phyloP scores from a whole-genome alignment of 2,888 invertebrate genomes.

The Hyalella azteca region DNA sequence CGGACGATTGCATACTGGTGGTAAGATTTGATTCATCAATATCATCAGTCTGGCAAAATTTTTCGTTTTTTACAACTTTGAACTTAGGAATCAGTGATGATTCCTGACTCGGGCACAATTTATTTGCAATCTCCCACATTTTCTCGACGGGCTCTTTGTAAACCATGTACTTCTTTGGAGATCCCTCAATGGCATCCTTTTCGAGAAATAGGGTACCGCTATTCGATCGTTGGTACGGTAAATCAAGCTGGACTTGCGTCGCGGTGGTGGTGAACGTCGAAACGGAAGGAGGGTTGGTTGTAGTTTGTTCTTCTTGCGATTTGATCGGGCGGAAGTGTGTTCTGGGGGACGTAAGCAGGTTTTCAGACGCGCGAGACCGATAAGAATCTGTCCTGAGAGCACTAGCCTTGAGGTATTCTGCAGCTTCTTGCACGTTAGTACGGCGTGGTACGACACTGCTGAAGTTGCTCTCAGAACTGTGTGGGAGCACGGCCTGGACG shows the following conservation, averaged over 20 bases:
- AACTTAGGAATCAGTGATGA: slow-evolving; percentile 71
- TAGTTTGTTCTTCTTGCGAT: slow-evolving; percentile 62
- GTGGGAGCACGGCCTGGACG: slow-evolving; percentile 52
- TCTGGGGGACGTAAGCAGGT: slow-evolving; percentile 69
- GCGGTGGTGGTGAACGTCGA: slow-evolving; percentile 78
- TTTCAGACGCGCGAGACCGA: slow-evolving; percentile 38
- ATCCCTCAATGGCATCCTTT: slow-evolving; percentile 62
- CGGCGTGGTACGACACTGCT: slow-evolving; percentile 51
- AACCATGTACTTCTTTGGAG: slow-evolving; percentile 64
- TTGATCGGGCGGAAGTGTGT: slow-evolving; percentile 86
- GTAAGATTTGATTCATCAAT: background rate
- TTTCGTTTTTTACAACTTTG: slow-evolving; percentile 69
- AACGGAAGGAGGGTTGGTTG: slow-evolving; percentile 65
- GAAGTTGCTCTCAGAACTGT: slow-evolving; percentile 52
- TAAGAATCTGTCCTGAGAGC: background rate
- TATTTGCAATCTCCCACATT: background rate
- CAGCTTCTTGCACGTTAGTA: slow-evolving; percentile 36
- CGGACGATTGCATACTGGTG: background rate
- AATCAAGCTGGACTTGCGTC: slow-evolving; percentile 68
- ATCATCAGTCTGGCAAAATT: slow-evolving; percentile 69
- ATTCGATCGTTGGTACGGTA: slow-evolving; percentile 73
- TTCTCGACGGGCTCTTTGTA: slow-evolving; percentile 63
- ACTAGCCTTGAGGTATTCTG: background rate
- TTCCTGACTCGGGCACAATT: slow-evolving; percentile 30
- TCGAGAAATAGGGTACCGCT: slow-evolving; percentile 71